Percentiles rank a stretch among this genome's conserved stretches.
Evolutionary conservation across 2,888 invertebrate genomes (phyloP).

Genomic region (Dynastes grantii): DNA sequence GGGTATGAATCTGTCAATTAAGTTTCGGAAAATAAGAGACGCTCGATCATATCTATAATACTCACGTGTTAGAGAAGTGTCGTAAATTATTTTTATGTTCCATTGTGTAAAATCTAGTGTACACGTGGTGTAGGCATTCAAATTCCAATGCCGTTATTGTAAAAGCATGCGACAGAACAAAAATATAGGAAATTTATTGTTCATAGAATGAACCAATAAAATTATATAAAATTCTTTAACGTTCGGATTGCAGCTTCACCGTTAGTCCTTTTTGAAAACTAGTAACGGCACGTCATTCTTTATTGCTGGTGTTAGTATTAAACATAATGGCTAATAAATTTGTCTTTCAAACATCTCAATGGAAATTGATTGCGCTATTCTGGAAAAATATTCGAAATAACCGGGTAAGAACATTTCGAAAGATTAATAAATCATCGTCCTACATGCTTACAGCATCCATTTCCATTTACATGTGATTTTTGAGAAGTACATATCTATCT

Average conservation of each 20-base stretch:
- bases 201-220: slow-evolving; percentile 7
- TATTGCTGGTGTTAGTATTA: background rate
- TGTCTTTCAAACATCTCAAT: background rate
- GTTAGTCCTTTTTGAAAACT: background rate
- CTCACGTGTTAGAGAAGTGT: background rate
- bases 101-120: slow-evolving; percentile 35
- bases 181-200: slow-evolving; percentile 24
- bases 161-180: background rate
- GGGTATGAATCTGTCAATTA: too few species aligned
- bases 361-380: slow-evolving; percentile 4
- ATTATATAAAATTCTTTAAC: slow-evolving; percentile 3
- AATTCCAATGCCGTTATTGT: slow-evolving; percentile 12
- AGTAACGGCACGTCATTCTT: background rate
- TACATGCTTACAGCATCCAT: too few species aligned
- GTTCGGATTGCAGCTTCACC: background rate
- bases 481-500: too few species aligned
- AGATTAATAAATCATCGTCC: too few species aligned
- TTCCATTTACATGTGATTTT: too few species aligned
- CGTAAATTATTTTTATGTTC: slow-evolving; percentile 25
- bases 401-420: background rate
- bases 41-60: too few species aligned
- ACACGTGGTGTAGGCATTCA: slow-evolving; percentile 8
- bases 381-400: background rate
- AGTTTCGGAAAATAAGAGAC: too few species aligned
- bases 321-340: slow-evolving; percentile 17